Evolutionary conservation across 2,113 vertebrate species (phyloP).

Genomic region (Hyaena hyaena): DNA sequence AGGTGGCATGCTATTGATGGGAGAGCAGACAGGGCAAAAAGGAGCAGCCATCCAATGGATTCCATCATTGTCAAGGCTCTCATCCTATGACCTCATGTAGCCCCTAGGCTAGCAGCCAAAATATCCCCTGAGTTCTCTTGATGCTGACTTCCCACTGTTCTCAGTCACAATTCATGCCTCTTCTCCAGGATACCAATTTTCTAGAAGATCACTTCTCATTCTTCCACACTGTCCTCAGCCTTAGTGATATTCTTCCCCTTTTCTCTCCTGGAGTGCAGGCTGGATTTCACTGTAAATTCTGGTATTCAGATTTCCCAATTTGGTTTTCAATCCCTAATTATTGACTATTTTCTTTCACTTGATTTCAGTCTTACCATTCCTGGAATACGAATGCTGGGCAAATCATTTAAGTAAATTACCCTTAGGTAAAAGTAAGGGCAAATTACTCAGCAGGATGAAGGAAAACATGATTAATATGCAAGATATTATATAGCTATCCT

Average conservation of each 20-base stretch:
- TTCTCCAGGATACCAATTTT: neutral
- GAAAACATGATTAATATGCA: neutral
- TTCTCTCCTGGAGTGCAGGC: neutral
- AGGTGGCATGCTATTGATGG: neutral
- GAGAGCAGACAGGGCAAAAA: neutral
- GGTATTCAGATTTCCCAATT: neutral
- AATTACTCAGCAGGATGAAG: neutral
- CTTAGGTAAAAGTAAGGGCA: neutral
- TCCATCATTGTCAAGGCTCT: neutral
- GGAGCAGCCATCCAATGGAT: neutral
- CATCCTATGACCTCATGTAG: rapidly evolving
- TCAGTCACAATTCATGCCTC: neutral
- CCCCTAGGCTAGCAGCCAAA: neutral
- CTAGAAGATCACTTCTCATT: neutral
- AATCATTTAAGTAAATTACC: neutral
- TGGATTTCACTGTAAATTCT: neutral
- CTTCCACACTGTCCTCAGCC: neutral
- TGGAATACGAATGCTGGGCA: neutral
- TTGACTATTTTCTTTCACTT: neutral
- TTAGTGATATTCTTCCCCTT: neutral
- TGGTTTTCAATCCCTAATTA: neutral
- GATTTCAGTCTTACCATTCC: neutral
- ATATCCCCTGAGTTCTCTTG: neutral
- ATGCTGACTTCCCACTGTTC: neutral
- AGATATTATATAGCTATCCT: neutral